Evolutionary conservation across 2,888 invertebrate species (phyloP).

Genomic region (Chydorus sphaericus): DNA sequence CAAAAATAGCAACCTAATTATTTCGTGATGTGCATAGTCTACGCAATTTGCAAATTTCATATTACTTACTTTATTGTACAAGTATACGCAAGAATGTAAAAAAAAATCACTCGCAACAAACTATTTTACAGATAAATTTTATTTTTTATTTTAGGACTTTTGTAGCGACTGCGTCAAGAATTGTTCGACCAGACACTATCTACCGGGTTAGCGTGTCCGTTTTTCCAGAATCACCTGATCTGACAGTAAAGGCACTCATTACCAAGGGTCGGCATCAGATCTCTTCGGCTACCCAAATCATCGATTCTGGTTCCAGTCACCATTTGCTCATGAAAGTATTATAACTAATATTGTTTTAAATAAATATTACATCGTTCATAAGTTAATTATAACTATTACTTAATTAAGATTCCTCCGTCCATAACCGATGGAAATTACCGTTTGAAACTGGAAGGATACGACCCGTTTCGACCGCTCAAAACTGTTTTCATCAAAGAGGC

Average conservation of each 20-base stretch:
- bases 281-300: neutral
- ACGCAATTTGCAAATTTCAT: too few relatives aligned
- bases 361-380: neutral
- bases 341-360: neutral
- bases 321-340: slow-evolving; percentile 1
- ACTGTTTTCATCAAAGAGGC: slow-evolving; percentile 31
- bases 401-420: slow-evolving; percentile 28
- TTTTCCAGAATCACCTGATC: slow-evolving; percentile 1
- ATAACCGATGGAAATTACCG: slow-evolving; percentile 28
- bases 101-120: too few relatives aligned
- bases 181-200: slow-evolving; percentile 22
- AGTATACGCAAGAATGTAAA: too few relatives aligned
- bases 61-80: too few relatives aligned
- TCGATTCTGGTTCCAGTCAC: slow-evolving; percentile 10
- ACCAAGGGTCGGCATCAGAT: neutral
- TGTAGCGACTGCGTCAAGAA: slow-evolving; percentile 21
- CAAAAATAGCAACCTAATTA: too few relatives aligned
- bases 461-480: slow-evolving; percentile 26
- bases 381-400: neutral
- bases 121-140: too few relatives aligned
- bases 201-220: slow-evolving; percentile 21
- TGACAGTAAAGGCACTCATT: slow-evolving; percentile 3
- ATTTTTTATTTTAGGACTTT: slow-evolving; percentile 15
- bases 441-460: slow-evolving; percentile 30
- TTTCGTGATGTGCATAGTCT: too few relatives aligned